Percentiles rank a stretch among this genome's conserved stretches.
Evolutionary conservation across 2,888 invertebrate species (phyloP).

Genomic region (Plebejus anna): DNA sequence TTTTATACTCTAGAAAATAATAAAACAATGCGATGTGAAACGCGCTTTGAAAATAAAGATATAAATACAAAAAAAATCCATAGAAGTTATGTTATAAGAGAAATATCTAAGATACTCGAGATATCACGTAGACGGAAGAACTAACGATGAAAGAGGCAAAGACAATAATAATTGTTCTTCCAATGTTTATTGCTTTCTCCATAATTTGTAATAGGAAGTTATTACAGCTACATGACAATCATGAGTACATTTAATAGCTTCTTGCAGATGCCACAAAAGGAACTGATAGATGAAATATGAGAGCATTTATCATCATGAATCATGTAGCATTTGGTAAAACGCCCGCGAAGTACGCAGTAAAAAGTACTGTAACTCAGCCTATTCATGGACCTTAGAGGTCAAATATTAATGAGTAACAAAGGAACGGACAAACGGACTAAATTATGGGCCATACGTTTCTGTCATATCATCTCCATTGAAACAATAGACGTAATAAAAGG

Average conservation of each 20-base stretch:
- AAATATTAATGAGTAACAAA: conserved; percentile 21
- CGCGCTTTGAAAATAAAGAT: neutral
- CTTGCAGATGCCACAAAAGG: conserved; percentile 4
- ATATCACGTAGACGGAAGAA: conserved; percentile 9
- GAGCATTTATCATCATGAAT: neutral
- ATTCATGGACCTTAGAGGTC: conserved; percentile 13
- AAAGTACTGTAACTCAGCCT: neutral
- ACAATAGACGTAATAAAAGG: conserved; percentile 37
- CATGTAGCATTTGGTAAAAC: neutral
- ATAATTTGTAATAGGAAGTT: conserved; percentile 28
- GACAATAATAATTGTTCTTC: conserved; percentile 21
- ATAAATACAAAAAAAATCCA: neutral
- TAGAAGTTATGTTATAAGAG: neutral
- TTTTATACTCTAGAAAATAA: neutral
- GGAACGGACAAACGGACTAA: conserved; percentile 6
- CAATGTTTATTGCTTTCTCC: conserved; percentile 22
- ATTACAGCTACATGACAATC: conserved; percentile 24
- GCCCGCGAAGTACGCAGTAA: neutral
- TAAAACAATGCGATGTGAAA: neutral
- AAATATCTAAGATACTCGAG: neutral
- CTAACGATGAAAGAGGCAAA: neutral
- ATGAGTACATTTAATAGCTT: neutral
- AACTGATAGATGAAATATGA: conserved; percentile 14
- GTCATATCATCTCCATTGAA: conserved; percentile 31
- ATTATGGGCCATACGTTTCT: conserved; percentile 15